These are phyloP conservation scores for Amyelois transitella DNA, from an alignment of 1,140 invertebrate species.

Conservation along the genomic window DNA sequence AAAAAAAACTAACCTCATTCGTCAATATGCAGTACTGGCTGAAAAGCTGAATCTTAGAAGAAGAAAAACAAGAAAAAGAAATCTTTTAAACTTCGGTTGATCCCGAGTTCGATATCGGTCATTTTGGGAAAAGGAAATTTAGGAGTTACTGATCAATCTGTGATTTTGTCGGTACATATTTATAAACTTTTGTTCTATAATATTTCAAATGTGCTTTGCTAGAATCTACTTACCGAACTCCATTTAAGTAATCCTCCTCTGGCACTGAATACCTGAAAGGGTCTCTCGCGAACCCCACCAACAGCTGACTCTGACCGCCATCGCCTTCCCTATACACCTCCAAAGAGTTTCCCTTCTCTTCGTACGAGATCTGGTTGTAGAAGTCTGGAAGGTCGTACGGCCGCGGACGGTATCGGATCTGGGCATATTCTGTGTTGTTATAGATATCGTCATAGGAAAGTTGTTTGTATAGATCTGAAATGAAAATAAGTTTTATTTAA, in stretches of 20 bases:
- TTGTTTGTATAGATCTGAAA: conserved; percentile 37
- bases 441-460: conserved; percentile 46
- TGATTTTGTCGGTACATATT: too few species aligned
- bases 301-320: conserved; percentile 23
- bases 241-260: conserved; percentile 48
- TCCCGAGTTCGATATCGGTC: too few species aligned
- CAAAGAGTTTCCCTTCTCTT: conserved; percentile 21
- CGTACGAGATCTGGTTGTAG: conserved; percentile 19
- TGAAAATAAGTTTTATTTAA: not conserved
- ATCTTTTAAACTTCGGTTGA: too few species aligned
- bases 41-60: too few species aligned
- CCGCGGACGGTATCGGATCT: conserved; percentile 25
- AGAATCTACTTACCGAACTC: conserved; percentile 39
- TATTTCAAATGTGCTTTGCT: too few species aligned
- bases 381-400: conserved; percentile 12
- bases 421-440: conserved; percentile 45
- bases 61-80: too few species aligned
- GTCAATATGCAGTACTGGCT: too few species aligned
- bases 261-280: conserved; percentile 56
- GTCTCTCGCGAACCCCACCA: conserved; percentile 55
- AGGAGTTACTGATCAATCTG: too few species aligned
- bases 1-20: too few species aligned
- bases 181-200: too few species aligned
- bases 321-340: conserved; percentile 13
- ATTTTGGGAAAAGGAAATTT: too few species aligned